These are phyloP conservation scores for Dryococelus australis DNA, from an alignment of 2,888 invertebrate species.

Conservation along the genomic window DNA sequence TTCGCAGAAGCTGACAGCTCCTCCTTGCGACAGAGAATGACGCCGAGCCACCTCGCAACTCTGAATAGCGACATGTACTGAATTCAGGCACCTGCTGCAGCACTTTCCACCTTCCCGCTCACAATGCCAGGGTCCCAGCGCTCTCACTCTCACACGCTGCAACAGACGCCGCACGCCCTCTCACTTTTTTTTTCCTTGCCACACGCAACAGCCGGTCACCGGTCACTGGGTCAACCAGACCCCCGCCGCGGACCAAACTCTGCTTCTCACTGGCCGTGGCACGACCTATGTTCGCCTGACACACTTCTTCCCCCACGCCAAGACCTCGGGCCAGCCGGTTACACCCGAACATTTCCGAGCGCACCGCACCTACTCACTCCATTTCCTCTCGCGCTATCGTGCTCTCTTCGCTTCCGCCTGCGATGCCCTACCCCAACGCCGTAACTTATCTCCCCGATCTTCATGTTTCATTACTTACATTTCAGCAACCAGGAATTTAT, in stretches of 20 bases:
- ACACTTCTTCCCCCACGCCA: slow-evolving; percentile 58
- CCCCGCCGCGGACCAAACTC: slow-evolving; percentile 68
- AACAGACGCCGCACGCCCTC: slow-evolving; percentile 56
- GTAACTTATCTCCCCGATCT: too few species aligned
- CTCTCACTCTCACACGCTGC: slow-evolving; percentile 60
- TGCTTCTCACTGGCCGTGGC: slow-evolving; percentile 67
- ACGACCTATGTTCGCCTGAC: slow-evolving; percentile 62
- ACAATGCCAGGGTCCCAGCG: too few species aligned
- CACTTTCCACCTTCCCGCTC: slow-evolving; percentile 56
- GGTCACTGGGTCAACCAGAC: slow-evolving; percentile 58
- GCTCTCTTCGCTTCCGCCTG: not conserved
- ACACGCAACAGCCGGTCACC: slow-evolving; percentile 54
- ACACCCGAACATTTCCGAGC: slow-evolving; percentile 58
- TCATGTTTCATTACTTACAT: too few species aligned
- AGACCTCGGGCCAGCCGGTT: slow-evolving; percentile 52
- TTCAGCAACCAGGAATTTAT: too few species aligned
- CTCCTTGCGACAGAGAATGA: too few species aligned
- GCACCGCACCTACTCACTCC: slow-evolving; percentile 49
- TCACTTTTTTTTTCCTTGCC: slow-evolving; percentile 55
- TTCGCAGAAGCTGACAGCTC: too few species aligned
- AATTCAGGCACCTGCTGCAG: slow-evolving; percentile 52
- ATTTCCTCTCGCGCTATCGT: too few species aligned
- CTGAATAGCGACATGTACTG: not conserved
- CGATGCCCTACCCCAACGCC: not conserved
- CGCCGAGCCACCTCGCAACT: not conserved